Evolutionary conservation across 1,140 invertebrate species (phyloP), one percentile per base, ranked within the genome.

Genomic region (Phthorimaea operculella): DNA sequence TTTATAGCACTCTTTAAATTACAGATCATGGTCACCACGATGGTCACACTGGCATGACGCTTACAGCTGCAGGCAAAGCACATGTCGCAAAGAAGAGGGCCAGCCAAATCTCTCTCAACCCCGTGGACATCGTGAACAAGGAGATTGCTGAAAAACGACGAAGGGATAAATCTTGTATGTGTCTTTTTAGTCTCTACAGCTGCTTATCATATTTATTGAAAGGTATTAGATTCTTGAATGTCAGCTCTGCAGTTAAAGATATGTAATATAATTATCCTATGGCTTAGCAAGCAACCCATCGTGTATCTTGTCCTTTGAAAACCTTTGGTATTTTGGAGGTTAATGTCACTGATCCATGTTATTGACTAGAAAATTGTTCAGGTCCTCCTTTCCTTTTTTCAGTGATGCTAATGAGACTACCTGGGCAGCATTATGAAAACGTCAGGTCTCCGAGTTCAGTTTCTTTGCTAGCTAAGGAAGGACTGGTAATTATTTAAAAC

Each of bases 381-480:
- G 21, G 2, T 6, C 21, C 21, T 4, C 6, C 6, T 28, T 28
- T 28, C 6, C 6, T 4, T 28, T 28, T 28, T 28, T 28, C 62
- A 85, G 82, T 85, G 16, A 85, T 85, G 82, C 52, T 85, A 36
- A 83, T 85, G 79, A 71, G 82, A 21, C 80, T 85, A n/a, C 82
- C 82, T 10, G 82, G 82, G 3, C 79, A 85, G 54, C 82, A 85
- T 54, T 85, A 85, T 42, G 79, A 82, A 36, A 82, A 85, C 28
- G 79, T 85, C 0, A 66, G 77, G 39, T 85, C 82, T 1, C 79
- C 82, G 16, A 85, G 82, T 51, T 85, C 82, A 1, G 64, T 74
- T 15, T 83, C 80, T 1, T 55, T 85, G 4, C 58, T 85, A 6
- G 79, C 80, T 3, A 85, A 85, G 56, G 82, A 85, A 59, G 80